Evolutionary conservation across 2,113 vertebrate species (phyloP), one percentile per base, ranked within the genome.

Genomic region (Pheucticus melanocephalus): DNA sequence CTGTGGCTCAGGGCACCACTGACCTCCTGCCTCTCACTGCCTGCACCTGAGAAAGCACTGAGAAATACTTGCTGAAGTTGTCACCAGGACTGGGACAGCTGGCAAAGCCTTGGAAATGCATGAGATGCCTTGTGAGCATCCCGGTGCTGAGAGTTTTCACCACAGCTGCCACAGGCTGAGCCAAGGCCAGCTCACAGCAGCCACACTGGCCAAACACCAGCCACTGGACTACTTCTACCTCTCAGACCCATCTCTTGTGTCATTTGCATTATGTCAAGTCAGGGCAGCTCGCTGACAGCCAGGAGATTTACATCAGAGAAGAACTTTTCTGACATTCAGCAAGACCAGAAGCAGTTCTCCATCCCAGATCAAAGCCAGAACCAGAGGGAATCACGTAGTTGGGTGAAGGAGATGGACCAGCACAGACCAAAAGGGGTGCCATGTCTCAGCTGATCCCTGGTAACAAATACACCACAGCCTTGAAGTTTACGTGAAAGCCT

Each of bases 141-240:
- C 6, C 3, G 4, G 3, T 1, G 0, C 24, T 0, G 0, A 53
- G 40, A 27, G 23, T 12, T 80, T 72, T 28, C n/a, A 71, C 56
- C 0, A 0, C 33, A 50, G 71, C 56, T 78, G 69, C 47, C 53
- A 50, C 12, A 28, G 75, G 79, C 80, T 64, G 77, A 71, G 69
- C 23, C 1, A 10, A 61, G 37, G 25, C 44, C 85, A 65, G 75
- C 54, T 86, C 21, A 2, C 59, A 40, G 56, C 50, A 64, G 61
- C 64, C 13, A 3, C 24, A 1, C 33, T 11, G 69, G 44, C n/a
- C 33, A 30, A 84, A 56, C 60, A 66, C 12, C 50, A 35, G 17
- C 68, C 72, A 37, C 48, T 6, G 65, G 50, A 40, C 39, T 47
- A 9, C 24, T 84, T 47, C 47, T 33, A 31, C 60, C 44, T 60